phyloP scores from a whole-genome alignment of 2,888 invertebrate genomes.

The Spialia ferax region DNA sequence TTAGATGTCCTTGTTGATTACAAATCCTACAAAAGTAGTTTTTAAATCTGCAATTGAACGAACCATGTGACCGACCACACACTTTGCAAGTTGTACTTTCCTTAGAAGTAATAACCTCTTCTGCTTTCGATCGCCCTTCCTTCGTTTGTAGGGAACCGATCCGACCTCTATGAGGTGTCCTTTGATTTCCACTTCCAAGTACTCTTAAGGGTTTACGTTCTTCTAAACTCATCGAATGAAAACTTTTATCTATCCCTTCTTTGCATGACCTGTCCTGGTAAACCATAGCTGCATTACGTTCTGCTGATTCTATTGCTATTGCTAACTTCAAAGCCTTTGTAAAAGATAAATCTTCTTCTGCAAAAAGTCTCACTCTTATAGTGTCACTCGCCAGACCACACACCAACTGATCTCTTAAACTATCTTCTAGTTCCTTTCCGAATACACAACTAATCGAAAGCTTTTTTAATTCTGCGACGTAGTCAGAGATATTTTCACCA shows the following conservation, averaged over 20 bases:
- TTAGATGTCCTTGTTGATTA: conserved; percentile 7
- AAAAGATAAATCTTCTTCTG: conserved; percentile 1
- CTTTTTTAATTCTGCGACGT: conserved; percentile 10
- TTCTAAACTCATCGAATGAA: not conserved
- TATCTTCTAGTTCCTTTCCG: conserved; percentile 14
- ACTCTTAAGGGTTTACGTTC: not conserved
- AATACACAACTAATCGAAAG: conserved; percentile 17
- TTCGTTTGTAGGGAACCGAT: not conserved
- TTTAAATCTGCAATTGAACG: not conserved
- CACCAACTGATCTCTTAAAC: conserved; percentile 27
- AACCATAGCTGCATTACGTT: not conserved
- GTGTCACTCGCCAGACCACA: conserved; percentile 15
- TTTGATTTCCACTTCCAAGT: not conserved
- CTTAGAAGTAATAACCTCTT: not conserved
- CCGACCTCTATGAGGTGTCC: not conserved
- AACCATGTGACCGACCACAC: not conserved
- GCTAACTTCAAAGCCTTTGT: conserved; percentile 5
- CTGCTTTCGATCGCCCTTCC: not conserved
- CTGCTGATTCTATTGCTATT: not conserved
- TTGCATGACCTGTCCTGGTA: not conserved
- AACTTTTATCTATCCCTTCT: not conserved
- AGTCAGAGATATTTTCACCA: not conserved
- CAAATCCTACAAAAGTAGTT: not conserved
- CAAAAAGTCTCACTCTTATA: conserved; percentile 14
- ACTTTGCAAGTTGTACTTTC: not conserved